Conservation (phyloP, 2,113 vertebrate species). For the Lepus americanus region DNA sequence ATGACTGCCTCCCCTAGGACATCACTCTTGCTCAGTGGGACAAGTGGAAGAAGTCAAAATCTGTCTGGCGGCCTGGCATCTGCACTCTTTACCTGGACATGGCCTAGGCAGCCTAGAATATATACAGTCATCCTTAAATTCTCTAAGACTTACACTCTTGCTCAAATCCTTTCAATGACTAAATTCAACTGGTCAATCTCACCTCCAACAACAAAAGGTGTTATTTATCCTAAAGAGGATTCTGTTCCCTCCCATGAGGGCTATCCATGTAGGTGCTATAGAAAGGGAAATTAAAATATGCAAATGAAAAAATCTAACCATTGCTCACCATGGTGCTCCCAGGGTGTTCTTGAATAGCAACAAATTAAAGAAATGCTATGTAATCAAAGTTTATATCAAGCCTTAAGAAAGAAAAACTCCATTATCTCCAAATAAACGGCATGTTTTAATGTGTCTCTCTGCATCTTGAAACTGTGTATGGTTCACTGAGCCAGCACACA, state of each 20-base stretch:
- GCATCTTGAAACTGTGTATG: constrained; percentile 76
- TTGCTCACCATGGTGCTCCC: constrained; percentile 85
- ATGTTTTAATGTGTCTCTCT: constrained; percentile 66
- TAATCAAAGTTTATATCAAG: constrained; percentile 91
- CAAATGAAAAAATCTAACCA: constrained; percentile 88
- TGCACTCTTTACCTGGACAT: constrained; percentile 76
- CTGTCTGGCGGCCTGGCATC: background rate
- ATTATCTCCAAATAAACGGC: constrained; percentile 86
- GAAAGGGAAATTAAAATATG: constrained; percentile 91
- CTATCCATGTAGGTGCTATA: constrained; percentile 86
- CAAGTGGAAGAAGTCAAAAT: background rate
- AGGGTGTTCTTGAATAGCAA: constrained; percentile 89
- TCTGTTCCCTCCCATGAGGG: constrained; percentile 85
- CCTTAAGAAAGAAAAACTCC: constrained; percentile 87
- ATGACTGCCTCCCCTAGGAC: background rate
- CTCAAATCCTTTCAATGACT: constrained; percentile 82
- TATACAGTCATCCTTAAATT: constrained; percentile 67
- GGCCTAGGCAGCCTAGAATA: constrained; percentile 73
- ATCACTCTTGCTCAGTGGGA: background rate
- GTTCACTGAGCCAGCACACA: constrained; percentile 77
- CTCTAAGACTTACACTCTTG: constrained; percentile 78
- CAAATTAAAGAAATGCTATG: constrained; percentile 90
- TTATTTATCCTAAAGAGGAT: constrained; percentile 87
- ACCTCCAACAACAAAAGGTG: constrained; percentile 75
- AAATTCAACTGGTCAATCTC: constrained; percentile 81